These are phyloP conservation scores for Knipowitschia caucasica DNA, from an alignment of 2,797 vertebrate species.

Conservation along the genomic window DNA sequence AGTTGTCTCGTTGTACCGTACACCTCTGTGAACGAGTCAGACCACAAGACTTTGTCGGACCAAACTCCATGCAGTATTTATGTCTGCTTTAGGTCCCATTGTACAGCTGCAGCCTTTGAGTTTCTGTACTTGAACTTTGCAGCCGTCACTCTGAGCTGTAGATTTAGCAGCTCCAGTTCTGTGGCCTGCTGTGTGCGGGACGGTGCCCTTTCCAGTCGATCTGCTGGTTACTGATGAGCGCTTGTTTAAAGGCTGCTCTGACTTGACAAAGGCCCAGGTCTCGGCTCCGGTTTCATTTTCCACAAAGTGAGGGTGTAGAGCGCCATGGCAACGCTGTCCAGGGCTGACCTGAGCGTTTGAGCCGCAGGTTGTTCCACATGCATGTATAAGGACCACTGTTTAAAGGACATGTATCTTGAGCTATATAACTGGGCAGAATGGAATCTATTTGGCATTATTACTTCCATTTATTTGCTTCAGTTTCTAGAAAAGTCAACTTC, in stretches of 20 bases:
- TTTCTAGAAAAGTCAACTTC: no score
- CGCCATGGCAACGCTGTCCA: slow-evolving; percentile 56
- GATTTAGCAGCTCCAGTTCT: background rate
- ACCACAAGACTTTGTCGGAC: no score
- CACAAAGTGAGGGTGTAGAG: slow-evolving; percentile 50
- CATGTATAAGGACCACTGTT: no score
- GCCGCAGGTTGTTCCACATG: background rate
- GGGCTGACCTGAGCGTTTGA: slow-evolving; percentile 18
- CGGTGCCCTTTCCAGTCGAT: background rate
- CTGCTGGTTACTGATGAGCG: background rate
- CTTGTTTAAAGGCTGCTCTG: slow-evolving; percentile 13
- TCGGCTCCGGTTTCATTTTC: slow-evolving; percentile 74
- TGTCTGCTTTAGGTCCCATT: no score
- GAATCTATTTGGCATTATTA: no score
- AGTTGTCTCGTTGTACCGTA: no score
- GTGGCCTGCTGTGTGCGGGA: background rate
- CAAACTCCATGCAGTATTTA: no score
- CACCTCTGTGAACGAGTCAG: no score
- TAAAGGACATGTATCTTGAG: no score
- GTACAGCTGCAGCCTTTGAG: no score
- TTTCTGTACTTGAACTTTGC: background rate
- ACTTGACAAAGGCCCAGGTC: slow-evolving; percentile 25
- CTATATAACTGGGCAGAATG: no score
- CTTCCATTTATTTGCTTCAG: no score
- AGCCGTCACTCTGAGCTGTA: slow-evolving; percentile 9